Percentiles rank a stretch among this genome's conserved stretches.
phyloP scores from a whole-genome alignment of 2,113 vertebrate genomes.

The Chaetops frenatus region DNA sequence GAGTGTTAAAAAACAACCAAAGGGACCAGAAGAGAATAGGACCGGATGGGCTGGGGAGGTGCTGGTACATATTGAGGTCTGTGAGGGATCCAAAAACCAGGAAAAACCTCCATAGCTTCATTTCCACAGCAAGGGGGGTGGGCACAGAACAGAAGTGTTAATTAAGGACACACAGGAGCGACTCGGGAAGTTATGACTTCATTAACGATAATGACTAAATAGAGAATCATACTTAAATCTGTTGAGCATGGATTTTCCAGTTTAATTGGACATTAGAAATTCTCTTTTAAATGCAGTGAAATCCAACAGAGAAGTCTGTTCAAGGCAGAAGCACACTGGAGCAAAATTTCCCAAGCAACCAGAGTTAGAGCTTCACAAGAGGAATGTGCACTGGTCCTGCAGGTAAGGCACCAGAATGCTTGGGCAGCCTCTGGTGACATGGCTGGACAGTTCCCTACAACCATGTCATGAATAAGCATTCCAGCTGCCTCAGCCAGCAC shows the following conservation, averaged over 20 bases:
- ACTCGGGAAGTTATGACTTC: conserved; percentile 21
- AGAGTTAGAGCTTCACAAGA: not conserved
- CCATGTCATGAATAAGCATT: not conserved
- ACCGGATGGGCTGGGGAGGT: not conserved
- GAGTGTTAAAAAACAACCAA: not conserved
- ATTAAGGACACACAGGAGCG: not conserved
- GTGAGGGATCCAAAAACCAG: not conserved
- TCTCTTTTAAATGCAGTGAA: not conserved
- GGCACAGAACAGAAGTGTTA: not conserved
- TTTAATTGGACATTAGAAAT: conserved; percentile 16
- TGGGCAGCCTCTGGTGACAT: not conserved
- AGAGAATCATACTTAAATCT: conserved; percentile 4
- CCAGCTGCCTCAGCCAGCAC: not conserved
- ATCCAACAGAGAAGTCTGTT: not conserved
- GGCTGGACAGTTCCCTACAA: not conserved
- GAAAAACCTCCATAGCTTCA: conserved; percentile 11
- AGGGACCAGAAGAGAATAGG: not conserved
- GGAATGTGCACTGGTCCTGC: not conserved
- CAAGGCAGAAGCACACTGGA: not conserved
- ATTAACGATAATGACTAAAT: not conserved
- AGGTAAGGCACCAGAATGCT: not conserved
- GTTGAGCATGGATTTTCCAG: not conserved
- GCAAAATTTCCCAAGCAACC: not conserved
- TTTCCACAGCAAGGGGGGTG: not conserved
- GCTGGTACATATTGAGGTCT: not conserved